Conservation (phyloP, 2,888 invertebrate genomes). For the Smittia sp. region DNA sequence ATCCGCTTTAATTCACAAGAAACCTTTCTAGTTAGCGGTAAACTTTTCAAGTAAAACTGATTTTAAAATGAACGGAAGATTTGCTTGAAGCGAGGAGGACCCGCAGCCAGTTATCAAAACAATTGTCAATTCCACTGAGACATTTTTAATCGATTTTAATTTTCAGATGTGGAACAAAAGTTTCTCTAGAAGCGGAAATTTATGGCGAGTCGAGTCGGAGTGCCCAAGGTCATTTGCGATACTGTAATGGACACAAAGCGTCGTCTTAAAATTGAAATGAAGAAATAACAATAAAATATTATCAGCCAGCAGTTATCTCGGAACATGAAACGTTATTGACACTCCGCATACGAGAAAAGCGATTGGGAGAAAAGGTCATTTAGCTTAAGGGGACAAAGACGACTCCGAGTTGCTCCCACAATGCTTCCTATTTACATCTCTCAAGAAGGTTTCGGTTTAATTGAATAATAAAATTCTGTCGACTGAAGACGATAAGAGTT, state of each 20-base stretch:
- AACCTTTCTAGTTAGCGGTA: neutral
- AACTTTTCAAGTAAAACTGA: too few relatives aligned
- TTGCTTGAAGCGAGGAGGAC: too few relatives aligned
- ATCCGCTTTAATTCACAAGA: slow-evolving; percentile 19
- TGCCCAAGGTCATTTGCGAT: slow-evolving; percentile 4
- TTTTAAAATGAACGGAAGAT: too few relatives aligned
- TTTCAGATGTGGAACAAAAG: slow-evolving; percentile 4
- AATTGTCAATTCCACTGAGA: too few relatives aligned
- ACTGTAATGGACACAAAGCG: slow-evolving; percentile 7
- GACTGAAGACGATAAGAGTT: neutral
- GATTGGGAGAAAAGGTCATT: slow-evolving; percentile 20
- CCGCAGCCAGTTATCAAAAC: too few relatives aligned
- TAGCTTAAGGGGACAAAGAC: slow-evolving; percentile 1
- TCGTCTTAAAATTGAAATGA: slow-evolving; percentile 31
- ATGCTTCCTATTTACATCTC: slow-evolving; percentile 17
- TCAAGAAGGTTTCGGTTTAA: neutral
- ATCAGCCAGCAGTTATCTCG: slow-evolving; percentile 28
- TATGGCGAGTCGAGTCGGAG: neutral
- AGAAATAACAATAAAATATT: slow-evolving; percentile 34
- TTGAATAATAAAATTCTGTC: slow-evolving; percentile 16
- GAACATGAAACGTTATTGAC: slow-evolving; percentile 28
- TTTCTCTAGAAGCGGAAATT: slow-evolving; percentile 17
- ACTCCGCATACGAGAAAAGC: neutral
- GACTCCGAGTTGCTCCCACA: neutral
- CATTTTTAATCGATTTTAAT: slow-evolving; percentile 13